Conservation (phyloP, 2,888 invertebrate genomes). For the Zele albiditarsus region DNA sequence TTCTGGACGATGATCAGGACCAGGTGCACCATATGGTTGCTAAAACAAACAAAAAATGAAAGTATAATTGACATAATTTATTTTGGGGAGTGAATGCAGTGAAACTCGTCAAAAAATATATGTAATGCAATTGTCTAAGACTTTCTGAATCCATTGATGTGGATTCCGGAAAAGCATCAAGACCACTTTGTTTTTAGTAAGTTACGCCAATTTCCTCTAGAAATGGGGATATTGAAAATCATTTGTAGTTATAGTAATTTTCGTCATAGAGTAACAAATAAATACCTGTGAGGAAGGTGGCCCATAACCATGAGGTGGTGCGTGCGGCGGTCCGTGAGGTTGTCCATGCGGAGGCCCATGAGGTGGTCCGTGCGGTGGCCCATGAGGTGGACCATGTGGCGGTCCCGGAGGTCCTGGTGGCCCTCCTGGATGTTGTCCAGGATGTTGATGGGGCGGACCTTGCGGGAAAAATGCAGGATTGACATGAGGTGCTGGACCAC, state of each 20-base stretch:
- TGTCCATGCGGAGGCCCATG: slow-evolving; percentile 80
- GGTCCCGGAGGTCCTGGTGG: slow-evolving; percentile 75
- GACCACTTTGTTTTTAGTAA: too few relatives aligned
- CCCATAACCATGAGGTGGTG: slow-evolving; percentile 75
- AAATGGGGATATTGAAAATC: too few relatives aligned
- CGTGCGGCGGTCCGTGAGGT: slow-evolving; percentile 78
- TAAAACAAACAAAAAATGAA: slow-evolving; percentile 48
- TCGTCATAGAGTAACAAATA: not conserved
- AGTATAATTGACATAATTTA: too few relatives aligned
- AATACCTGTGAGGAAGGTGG: slow-evolving; percentile 72
- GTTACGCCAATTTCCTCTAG: too few relatives aligned
- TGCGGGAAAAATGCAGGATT: slow-evolving; percentile 98
- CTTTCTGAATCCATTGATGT: too few relatives aligned
- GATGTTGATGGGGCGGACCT: slow-evolving; percentile 76
- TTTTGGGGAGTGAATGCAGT: too few relatives aligned
- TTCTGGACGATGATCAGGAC: slow-evolving; percentile 73
- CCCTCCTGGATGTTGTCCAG: slow-evolving; percentile 76
- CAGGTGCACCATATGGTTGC: slow-evolving; percentile 79
- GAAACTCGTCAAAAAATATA: not conserved
- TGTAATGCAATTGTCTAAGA: too few relatives aligned
- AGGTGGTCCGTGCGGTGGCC: slow-evolving; percentile 80
- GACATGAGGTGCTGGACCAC: slow-evolving; percentile 92
- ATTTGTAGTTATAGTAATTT: not conserved
- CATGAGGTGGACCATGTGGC: slow-evolving; percentile 81
- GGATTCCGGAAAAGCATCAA: too few relatives aligned